Base-by-base conservation (phyloP, 2,797 vertebrate species). In the Liparis tanakae region DNA sequence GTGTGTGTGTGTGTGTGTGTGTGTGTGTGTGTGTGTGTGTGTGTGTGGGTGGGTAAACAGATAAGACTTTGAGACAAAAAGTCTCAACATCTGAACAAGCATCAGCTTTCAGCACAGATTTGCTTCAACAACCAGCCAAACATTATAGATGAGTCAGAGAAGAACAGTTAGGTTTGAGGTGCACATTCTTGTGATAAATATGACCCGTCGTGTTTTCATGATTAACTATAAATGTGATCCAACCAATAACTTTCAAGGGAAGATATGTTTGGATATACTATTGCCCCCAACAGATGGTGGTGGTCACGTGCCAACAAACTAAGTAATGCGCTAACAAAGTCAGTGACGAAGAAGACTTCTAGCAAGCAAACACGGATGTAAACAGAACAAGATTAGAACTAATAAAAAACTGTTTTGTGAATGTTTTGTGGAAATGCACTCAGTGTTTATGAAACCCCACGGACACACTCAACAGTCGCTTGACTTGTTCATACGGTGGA, bases 21-120 rank as follows among this genome's bases (percentile, higher is more conserved):
- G 74, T 43, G 39, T 51, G 62, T 20, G 20, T 25, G 56, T 22
- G n/a, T 44, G 51, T 41, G 58, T 50, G 55, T 10, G 60, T 48
- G 44, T 3, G 54, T 54, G 63, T 53, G 62, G 43, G 61, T 44
- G 33, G 43, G 33, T 64, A 39, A 73, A 69, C 34, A 67, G 67
- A 78, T 74, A 73, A 64, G 67, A 55, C 36, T 72, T 53, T 36
- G 60, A 81, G 65, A 60, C 57, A 54, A 76, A 70, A 69, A 37
- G 58, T 80, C 74, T 76, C 25, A 30, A 30, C 71, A 73, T 77
- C 74, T 79, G 56, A 78, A 64, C 55, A 71, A 79, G 67, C 41
- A 59, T 67, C 61, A 66, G 56, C 39, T 70, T 74, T 43, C 48
- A 56, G n/a, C 39, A 30, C 25, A 72, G 57, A 44, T 78, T 81